Evolutionary conservation across 2,113 vertebrate species (phyloP).

Genomic region (Morone chrysops): DNA sequence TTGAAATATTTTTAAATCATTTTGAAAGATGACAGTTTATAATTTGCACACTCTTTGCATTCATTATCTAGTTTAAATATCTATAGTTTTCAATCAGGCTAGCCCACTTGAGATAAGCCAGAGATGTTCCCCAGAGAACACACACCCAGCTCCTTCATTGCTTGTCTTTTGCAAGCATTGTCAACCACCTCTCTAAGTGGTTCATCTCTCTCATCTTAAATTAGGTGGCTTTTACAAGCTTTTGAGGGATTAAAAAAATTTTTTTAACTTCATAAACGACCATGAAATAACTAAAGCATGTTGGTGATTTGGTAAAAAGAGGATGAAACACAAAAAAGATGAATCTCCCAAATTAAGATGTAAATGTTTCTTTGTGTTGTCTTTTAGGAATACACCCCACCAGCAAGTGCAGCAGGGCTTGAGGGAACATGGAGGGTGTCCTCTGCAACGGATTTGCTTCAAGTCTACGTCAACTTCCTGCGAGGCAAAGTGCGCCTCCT

Average conservation of each 20-base stretch:
- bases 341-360: not conserved
- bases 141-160: not conserved
- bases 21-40: not conserved
- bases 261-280: not conserved
- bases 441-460: conserved; percentile 79
- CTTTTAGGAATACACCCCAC: conserved; percentile 79
- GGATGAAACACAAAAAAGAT: not conserved
- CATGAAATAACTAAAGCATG: not conserved
- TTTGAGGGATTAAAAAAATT: not conserved
- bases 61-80: no score
- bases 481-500: conserved; percentile 85
- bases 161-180: not conserved
- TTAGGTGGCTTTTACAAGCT: not conserved
- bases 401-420: conserved; percentile 39
- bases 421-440: conserved; percentile 80
- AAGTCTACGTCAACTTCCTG: conserved; percentile 84
- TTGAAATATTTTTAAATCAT: not conserved
- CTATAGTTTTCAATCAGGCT: no score
- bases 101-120: no score
- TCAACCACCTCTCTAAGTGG: not conserved
- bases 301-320: not conserved
- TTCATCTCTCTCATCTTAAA: not conserved
- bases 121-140: no score
- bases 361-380: conserved; percentile 8
- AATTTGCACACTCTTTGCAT: no score